Percentiles rank a stretch among this genome's conserved stretches.
phyloP scores from a whole-genome alignment of 2,888 invertebrate genomes.

The Mamestra brassicae region DNA sequence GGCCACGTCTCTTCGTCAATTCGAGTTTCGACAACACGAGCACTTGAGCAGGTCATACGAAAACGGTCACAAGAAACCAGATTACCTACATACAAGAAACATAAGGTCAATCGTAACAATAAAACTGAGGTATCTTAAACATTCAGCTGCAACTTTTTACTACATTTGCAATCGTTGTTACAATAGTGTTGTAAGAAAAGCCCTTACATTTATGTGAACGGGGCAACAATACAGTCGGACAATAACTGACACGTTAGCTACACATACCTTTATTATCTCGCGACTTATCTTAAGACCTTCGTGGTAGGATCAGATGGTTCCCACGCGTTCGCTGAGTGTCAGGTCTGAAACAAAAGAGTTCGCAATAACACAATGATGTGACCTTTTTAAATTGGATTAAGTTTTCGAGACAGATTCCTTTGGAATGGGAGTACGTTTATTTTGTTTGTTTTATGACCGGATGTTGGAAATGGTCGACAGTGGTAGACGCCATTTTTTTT shows the following conservation, averaged over 20 bases:
- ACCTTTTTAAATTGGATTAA: slow-evolving; percentile 72
- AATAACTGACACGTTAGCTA: slow-evolving; percentile 75
- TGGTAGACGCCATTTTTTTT: no score
- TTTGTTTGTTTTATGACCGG: slow-evolving; percentile 38
- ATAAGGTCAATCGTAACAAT: slow-evolving; percentile 61
- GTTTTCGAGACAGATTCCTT: slow-evolving; percentile 52
- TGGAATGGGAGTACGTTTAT: slow-evolving; percentile 38
- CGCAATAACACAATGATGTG: slow-evolving; percentile 66
- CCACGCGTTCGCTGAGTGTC: slow-evolving; percentile 74
- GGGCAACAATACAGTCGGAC: slow-evolving; percentile 76
- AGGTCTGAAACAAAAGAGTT: slow-evolving; percentile 72
- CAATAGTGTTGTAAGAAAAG: slow-evolving; percentile 82
- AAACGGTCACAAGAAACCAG: slow-evolving; percentile 43
- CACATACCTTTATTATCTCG: slow-evolving; percentile 65
- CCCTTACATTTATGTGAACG: slow-evolving; percentile 83
- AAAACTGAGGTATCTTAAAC: slow-evolving; percentile 46
- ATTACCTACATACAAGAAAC: slow-evolving; percentile 26
- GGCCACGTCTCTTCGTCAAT: slow-evolving; percentile 32
- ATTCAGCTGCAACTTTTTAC: slow-evolving; percentile 66
- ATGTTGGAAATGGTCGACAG: slow-evolving; percentile 19
- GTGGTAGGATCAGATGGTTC: slow-evolving; percentile 68
- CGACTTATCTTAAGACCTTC: slow-evolving; percentile 67
- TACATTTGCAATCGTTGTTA: slow-evolving; percentile 72
- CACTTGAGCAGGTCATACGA: slow-evolving; percentile 11
- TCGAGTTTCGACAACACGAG: slow-evolving; percentile 30